Percentiles rank a stretch among this genome's conserved stretches.
Conservation (phyloP, 1,140 invertebrate genomes). For the Uloborus diversus region DNA sequence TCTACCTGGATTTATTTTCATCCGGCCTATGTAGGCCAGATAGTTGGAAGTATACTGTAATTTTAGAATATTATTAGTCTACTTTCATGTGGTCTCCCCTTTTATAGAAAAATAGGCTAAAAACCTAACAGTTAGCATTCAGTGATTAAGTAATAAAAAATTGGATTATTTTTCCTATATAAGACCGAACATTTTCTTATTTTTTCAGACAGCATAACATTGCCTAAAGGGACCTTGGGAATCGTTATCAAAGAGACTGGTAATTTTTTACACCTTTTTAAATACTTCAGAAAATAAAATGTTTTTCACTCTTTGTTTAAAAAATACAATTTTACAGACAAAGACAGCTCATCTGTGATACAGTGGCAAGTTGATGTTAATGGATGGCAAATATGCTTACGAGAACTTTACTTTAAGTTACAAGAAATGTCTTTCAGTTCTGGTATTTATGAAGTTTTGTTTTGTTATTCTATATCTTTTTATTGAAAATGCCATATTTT, state of each 20-base stretch:
- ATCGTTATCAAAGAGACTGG: constrained; percentile 21
- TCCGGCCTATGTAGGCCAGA: too few species aligned
- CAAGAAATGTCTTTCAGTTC: constrained; percentile 35
- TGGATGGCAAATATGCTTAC: constrained; percentile 55
- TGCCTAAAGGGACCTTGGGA: constrained; percentile 41
- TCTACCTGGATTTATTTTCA: background rate
- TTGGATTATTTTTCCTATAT: too few species aligned
- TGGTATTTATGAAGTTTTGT: constrained; percentile 19
- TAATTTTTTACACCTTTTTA: constrained; percentile 2
- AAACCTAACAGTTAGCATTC: too few species aligned
- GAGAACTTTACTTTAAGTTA: constrained; percentile 34
- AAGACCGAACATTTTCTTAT: background rate
- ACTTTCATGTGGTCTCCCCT: too few species aligned
- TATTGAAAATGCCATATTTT: too few species aligned
- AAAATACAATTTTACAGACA: constrained; percentile 18
- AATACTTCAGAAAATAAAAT: too few species aligned
- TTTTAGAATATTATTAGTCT: too few species aligned
- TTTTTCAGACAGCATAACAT: constrained; percentile 39
- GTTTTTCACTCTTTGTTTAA: too few species aligned
- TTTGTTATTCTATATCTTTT: too few species aligned
- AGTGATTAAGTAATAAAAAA: too few species aligned
- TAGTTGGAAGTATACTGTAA: too few species aligned
- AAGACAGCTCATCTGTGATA: constrained; percentile 26
- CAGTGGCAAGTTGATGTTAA: constrained; percentile 43
- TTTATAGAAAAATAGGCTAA: too few species aligned